Evolutionary conservation across 2,797 vertebrate species (phyloP).

Genomic region (Sebastes taczanowskii): DNA sequence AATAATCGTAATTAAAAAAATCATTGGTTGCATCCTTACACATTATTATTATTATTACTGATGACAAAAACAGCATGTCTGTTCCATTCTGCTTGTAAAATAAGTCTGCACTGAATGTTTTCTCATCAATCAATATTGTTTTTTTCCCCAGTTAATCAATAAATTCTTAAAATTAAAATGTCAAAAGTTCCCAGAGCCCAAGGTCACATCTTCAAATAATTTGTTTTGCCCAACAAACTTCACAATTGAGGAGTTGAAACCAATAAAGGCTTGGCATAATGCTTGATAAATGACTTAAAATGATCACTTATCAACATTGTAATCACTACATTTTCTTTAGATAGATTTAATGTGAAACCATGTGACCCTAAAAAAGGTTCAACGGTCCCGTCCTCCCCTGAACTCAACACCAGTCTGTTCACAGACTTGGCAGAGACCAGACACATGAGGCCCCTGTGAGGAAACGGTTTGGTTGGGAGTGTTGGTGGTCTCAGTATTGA

Average conservation of each 20-base stretch:
- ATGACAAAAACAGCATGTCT: background rate
- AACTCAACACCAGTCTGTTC: background rate
- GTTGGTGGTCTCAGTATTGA: constrained; percentile 57
- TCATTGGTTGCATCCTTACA: background rate
- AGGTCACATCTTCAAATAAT: background rate
- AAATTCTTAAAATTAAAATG: background rate
- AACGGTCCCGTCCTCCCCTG: background rate
- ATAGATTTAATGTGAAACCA: background rate
- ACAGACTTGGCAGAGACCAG: constrained; percentile 13
- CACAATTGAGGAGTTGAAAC: background rate
- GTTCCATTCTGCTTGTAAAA: background rate
- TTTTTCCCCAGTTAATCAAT: background rate
- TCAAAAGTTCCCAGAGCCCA: background rate
- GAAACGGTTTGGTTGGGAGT: constrained; percentile 29
- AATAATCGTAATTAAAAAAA: background rate
- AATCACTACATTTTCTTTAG: background rate
- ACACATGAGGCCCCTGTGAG: constrained; percentile 1
- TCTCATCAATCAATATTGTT: background rate
- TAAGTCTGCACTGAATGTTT: background rate
- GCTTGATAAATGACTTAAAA: background rate
- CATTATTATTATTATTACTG: background rate
- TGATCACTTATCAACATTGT: background rate
- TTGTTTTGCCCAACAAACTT: background rate
- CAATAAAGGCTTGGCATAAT: background rate
- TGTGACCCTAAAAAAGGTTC: background rate